Conservation (phyloP, 2,888 invertebrate species). For the Coleophora flavipennella region DNA sequence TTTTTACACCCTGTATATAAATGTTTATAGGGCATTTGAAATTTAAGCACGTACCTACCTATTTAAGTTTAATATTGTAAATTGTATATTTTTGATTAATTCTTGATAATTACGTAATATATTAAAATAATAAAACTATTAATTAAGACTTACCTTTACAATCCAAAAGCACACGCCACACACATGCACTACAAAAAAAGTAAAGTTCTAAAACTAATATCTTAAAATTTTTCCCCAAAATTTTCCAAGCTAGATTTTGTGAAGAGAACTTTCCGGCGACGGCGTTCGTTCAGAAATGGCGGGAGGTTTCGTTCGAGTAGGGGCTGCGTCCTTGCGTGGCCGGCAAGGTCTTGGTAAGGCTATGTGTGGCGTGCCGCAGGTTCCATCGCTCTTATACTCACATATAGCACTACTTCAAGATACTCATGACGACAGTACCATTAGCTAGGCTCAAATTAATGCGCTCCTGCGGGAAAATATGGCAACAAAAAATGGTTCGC, state of each 20-base stretch:
- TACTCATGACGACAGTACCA: slow-evolving; percentile 24
- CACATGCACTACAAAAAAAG: background rate
- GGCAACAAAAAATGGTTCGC: background rate
- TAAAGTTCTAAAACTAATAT: background rate
- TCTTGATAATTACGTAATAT: background rate
- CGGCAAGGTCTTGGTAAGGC: slow-evolving; percentile 60
- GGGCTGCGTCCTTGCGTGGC: slow-evolving; percentile 67
- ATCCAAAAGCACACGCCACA: slow-evolving; percentile 2
- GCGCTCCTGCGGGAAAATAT: slow-evolving; percentile 3
- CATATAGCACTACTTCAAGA: slow-evolving; percentile 35
- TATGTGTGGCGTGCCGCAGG: slow-evolving; percentile 47
- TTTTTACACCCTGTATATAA: too few relatives aligned
- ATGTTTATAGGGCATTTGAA: too few relatives aligned
- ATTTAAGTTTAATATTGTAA: too few relatives aligned
- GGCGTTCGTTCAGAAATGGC: slow-evolving; percentile 56
- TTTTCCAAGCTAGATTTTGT: slow-evolving; percentile 15
- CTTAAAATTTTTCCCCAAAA: slow-evolving; percentile 6
- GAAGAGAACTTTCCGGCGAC: slow-evolving; percentile 47
- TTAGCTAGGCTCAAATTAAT: slow-evolving; percentile 12
- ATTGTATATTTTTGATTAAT: background rate
- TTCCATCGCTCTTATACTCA: slow-evolving; percentile 63
- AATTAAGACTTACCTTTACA: slow-evolving; percentile 6
- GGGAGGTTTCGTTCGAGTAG: slow-evolving; percentile 41
- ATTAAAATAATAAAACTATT: background rate
- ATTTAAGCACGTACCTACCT: too few relatives aligned